phyloP scores from a whole-genome alignment of 2,888 invertebrate species.

The Drosophila kuntzei region DNA sequence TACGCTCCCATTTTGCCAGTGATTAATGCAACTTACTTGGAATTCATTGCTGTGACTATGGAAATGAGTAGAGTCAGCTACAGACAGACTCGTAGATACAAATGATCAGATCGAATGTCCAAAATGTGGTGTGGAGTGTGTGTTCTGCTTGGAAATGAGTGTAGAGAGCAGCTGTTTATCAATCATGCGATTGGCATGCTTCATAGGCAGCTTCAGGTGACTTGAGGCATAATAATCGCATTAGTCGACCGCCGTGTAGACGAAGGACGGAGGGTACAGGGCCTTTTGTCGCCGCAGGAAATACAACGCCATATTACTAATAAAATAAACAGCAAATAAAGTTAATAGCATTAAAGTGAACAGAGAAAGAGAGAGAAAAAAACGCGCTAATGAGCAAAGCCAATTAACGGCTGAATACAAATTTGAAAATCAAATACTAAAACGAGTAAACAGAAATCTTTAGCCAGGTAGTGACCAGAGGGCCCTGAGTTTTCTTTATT shows the following conservation, averaged over 20 bases:
- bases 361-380: slow-evolving; percentile 15
- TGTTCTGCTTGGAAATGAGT: slow-evolving; percentile 43
- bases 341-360: slow-evolving; percentile 76
- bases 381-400: slow-evolving; percentile 80
- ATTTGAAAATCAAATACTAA: slow-evolving; percentile 74
- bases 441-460: slow-evolving; percentile 39
- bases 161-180: slow-evolving; percentile 58
- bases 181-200: slow-evolving; percentile 64
- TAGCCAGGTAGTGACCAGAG: slow-evolving; percentile 40
- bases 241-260: slow-evolving; percentile 49
- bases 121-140: slow-evolving; percentile 19
- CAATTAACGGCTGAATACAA: slow-evolving; percentile 79
- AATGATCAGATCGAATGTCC: slow-evolving; percentile 25
- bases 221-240: slow-evolving; percentile 77
- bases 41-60: slow-evolving; percentile 51
- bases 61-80: slow-evolving; percentile 27
- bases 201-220: slow-evolving; percentile 49
- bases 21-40: slow-evolving; percentile 57
- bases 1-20: slow-evolving; percentile 25
- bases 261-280: neutral
- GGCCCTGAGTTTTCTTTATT: slow-evolving; percentile 60
- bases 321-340: slow-evolving; percentile 81
- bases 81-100: slow-evolving; percentile 1
- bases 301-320: slow-evolving; percentile 75
- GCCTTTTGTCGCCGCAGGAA: slow-evolving; percentile 69